Evolutionary conservation across 2,888 invertebrate species (phyloP), one percentile per base, ranked within the genome.

Genomic region (Aricia artaxerxes): DNA sequence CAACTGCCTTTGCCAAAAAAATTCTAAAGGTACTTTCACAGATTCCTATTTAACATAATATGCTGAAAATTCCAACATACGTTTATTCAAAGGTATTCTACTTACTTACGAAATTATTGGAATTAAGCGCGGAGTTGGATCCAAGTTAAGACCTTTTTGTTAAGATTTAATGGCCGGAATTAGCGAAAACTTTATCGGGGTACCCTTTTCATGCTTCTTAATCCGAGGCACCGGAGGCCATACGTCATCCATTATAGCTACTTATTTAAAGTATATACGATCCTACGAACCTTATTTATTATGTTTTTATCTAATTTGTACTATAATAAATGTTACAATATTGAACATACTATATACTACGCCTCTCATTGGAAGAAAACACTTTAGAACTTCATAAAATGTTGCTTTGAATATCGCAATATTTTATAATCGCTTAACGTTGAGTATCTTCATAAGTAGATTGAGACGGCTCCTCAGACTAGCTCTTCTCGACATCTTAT

Each of bases 181-280:
- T 75, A 49, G 49, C 73, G 73, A 44, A 75, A 75, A 49, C 49
- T 75, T 75, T 75, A 75, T 75, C 49, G 24, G 49, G 31, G 75
- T 75, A 75, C 75, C 75, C 75, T 75, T 69, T 75, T 49, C 49
- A 44, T 13, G 24, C n/a, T 49, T 49, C 75, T 31, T 49, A 75
- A 31, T 75, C 49, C 75, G 75, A 44, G 31, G 75, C 38, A 69
- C 38, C 38, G 69, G 13, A 64, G 64, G 64, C 38, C 69, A 69
- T 69, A 69, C 6, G 38, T 69, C 69, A 69, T 69, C 69, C 16
- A 35, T 69, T 69, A 69, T 11, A 38, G 35, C 16, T 35, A 38
- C 16, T 69, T 69, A 69, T 13, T 13, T 13, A 35, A 69, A 69
- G 35, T 38, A 69, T 69, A 35, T 69, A 69, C 69, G 35, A 69